phyloP scores from a whole-genome alignment of 2,888 invertebrate species.

The Pristionchus maxplancki region DNA sequence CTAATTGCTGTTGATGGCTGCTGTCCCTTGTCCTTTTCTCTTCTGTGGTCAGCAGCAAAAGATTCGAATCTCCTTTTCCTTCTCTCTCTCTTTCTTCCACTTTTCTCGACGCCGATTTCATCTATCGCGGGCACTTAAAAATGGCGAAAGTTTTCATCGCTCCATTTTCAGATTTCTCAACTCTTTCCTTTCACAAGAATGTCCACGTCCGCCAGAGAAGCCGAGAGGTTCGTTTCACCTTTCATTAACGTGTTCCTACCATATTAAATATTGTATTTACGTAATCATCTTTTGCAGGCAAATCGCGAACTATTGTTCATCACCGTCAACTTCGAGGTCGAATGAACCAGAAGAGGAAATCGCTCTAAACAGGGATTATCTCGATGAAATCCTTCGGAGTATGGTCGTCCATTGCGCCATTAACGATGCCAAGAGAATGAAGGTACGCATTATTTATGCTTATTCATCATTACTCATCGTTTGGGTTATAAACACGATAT shows the following conservation, averaged over 20 bases:
- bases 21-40: neutral
- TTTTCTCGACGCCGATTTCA: neutral
- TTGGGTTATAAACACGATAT: neutral
- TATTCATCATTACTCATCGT: neutral
- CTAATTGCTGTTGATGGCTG: neutral
- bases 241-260: neutral
- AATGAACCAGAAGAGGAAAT: neutral
- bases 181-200: neutral
- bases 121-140: conserved; percentile 7
- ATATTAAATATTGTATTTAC: neutral
- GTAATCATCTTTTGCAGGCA: neutral
- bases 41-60: neutral
- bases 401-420: conserved; percentile 37
- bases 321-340: neutral
- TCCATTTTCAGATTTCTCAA: neutral
- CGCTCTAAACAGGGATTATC: conserved; percentile 21
- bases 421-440: neutral
- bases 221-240: neutral
- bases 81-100: neutral
- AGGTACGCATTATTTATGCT: neutral
- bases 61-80: neutral
- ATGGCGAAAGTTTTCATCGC: neutral
- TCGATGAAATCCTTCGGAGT: neutral
- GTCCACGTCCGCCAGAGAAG: conserved; percentile 43
- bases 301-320: conserved; percentile 33